These are phyloP conservation scores for Sylvietta virens DNA, from an alignment of 2,113 vertebrate species.

Conservation along the genomic window DNA sequence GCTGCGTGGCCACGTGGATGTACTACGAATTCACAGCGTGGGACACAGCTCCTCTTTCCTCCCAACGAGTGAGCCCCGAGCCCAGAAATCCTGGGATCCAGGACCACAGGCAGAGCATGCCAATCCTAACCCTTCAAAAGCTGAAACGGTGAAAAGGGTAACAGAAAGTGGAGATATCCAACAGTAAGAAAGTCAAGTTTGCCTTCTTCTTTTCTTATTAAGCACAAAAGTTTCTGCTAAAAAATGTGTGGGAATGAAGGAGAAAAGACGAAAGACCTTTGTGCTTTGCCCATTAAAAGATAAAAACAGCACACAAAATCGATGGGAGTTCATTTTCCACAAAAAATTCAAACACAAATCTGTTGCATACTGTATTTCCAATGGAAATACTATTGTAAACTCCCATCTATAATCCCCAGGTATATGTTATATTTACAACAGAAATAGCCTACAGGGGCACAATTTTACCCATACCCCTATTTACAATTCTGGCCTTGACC, in stretches of 20 bases:
- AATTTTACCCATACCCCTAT: not conserved
- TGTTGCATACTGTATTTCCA: not conserved
- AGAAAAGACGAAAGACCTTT: not conserved
- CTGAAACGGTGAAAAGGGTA: not conserved
- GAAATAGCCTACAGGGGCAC: not conserved
- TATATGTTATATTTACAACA: not conserved
- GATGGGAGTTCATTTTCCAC: not conserved
- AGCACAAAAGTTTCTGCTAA: not conserved
- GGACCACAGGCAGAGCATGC: not conserved
- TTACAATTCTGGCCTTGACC: not conserved
- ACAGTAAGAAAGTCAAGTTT: not conserved
- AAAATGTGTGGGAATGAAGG: fast-evolving
- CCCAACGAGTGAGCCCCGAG: fast-evolving
- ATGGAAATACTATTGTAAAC: not conserved
- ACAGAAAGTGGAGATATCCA: not conserved
- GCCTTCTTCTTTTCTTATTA: not conserved
- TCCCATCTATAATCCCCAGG: not conserved
- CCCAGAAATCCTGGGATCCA: not conserved
- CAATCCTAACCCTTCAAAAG: not conserved
- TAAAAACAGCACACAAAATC: not conserved
- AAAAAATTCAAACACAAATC: not conserved
- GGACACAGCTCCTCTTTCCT: not conserved
- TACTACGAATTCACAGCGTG: not conserved
- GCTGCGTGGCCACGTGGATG: not conserved
- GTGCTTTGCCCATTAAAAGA: not conserved